These are phyloP conservation scores for Gobio occitaniae DNA, from an alignment of 2,797 vertebrate genomes.

Conservation along the genomic window DNA sequence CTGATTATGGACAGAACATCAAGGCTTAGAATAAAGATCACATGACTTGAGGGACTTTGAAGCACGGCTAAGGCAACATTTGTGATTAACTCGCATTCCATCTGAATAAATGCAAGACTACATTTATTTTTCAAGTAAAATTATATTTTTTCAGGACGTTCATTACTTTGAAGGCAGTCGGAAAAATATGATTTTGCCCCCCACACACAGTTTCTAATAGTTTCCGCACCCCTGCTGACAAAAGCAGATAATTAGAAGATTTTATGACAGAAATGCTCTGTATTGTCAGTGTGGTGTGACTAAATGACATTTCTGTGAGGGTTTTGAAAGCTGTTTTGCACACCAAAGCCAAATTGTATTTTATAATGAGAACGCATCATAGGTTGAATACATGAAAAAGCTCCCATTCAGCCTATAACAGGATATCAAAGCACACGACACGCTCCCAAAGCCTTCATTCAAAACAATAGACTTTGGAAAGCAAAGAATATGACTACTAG, in stretches of 20 bases:
- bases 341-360: conserved; percentile 9
- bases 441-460: conserved; percentile 23
- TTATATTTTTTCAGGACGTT: background rate
- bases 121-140: conserved; percentile 34
- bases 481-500: conserved; percentile 59
- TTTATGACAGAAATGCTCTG: conserved; percentile 26
- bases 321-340: conserved; percentile 34
- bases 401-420: conserved; percentile 49
- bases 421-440: conserved; percentile 48
- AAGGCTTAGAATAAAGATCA: conserved; percentile 32
- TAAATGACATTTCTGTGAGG: conserved; percentile 35
- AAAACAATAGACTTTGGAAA: conserved; percentile 42
- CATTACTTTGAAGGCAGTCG: conserved; percentile 23
- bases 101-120: conserved; percentile 15
- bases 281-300: conserved; percentile 32
- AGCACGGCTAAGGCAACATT: background rate
- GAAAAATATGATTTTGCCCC: conserved; percentile 28
- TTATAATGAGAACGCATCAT: conserved; percentile 30
- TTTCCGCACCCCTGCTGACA: conserved; percentile 29
- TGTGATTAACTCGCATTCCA: conserved; percentile 9
- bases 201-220: conserved; percentile 35
- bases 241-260: conserved; percentile 46
- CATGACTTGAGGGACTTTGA: conserved; percentile 7
- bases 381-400: conserved; percentile 51
- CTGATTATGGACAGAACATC: conserved; percentile 35